phyloP scores from a whole-genome alignment of 2,888 invertebrate genomes.

The Anoplius nigerrimus region DNA sequence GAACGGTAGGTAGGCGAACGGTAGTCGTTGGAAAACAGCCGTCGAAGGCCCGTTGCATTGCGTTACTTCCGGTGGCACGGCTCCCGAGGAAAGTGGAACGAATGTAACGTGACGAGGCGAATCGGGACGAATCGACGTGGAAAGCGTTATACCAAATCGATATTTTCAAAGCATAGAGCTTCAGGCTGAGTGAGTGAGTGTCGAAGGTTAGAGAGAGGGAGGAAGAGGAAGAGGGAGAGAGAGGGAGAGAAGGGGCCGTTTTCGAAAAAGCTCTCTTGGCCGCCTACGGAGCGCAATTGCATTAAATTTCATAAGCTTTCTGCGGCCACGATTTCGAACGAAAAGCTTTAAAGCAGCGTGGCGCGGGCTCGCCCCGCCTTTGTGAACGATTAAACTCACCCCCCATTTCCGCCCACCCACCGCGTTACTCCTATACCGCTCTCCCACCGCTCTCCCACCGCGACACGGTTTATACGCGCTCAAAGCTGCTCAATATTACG shows the following conservation, averaged over 20 bases:
- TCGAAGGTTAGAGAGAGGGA: too few species aligned
- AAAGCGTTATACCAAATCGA: slow-evolving; percentile 34
- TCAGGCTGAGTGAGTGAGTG: too few species aligned
- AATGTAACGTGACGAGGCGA: slow-evolving; percentile 29
- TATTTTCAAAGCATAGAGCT: slow-evolving; percentile 22
- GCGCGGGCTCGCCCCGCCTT: not conserved
- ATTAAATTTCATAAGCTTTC: slow-evolving; percentile 42
- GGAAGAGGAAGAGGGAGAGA: too few species aligned
- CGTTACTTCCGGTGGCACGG: slow-evolving; percentile 32
- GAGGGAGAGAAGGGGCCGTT: slow-evolving; percentile 20
- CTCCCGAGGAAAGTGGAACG: slow-evolving; percentile 25
- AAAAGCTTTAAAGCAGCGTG: slow-evolving; percentile 28
- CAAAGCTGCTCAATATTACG: too few species aligned
- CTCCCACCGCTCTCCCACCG: too few species aligned
- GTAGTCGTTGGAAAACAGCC: too few species aligned
- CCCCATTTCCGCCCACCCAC: too few species aligned
- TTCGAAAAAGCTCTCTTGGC: slow-evolving; percentile 7
- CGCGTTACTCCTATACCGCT: too few species aligned
- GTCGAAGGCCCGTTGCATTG: slow-evolving; percentile 4
- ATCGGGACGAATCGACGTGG: slow-evolving; percentile 33
- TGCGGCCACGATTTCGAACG: slow-evolving; percentile 20
- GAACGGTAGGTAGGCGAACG: too few species aligned
- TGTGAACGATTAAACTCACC: slow-evolving; percentile 7
- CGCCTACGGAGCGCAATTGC: slow-evolving; percentile 27
- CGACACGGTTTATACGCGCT: too few species aligned